Conservation (phyloP, 2,113 vertebrate genomes). For the Stigmatopora nigra region DNA sequence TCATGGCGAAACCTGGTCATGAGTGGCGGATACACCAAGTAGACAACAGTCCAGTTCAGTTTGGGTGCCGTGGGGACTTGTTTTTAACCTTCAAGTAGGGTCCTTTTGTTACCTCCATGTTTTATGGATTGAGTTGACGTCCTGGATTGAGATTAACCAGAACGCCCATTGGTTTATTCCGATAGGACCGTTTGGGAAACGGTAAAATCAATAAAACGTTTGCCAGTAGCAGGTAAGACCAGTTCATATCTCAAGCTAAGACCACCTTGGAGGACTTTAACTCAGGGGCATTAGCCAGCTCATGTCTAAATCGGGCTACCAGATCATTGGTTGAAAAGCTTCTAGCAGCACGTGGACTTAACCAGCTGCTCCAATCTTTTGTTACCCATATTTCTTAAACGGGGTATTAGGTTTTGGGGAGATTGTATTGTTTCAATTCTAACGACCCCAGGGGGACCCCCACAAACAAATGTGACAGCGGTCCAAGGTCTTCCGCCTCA, state of each 20-base stretch:
- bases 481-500: background rate
- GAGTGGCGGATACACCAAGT: slow-evolving; percentile 19
- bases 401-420: background rate
- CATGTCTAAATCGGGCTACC: slow-evolving; percentile 60
- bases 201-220: slow-evolving; percentile 1
- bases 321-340: slow-evolving; percentile 50
- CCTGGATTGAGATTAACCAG: background rate
- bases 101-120: no score
- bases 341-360: slow-evolving; percentile 29
- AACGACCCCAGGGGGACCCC: background rate
- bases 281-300: slow-evolving; percentile 59
- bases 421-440: no score
- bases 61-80: background rate
- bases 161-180: slow-evolving; percentile 8
- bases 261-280: slow-evolving; percentile 52
- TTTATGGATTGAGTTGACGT: background rate
- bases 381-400: background rate
- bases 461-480: background rate
- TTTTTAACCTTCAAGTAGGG: background rate
- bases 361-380: background rate
- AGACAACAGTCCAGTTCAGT: slow-evolving; percentile 40
- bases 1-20: slow-evolving; percentile 17
- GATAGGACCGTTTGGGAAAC: background rate
- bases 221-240: slow-evolving; percentile 16
- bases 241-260: slow-evolving; percentile 22